phyloP scores from a whole-genome alignment of 2,888 invertebrate species.

The Xylocampa areola region DNA sequence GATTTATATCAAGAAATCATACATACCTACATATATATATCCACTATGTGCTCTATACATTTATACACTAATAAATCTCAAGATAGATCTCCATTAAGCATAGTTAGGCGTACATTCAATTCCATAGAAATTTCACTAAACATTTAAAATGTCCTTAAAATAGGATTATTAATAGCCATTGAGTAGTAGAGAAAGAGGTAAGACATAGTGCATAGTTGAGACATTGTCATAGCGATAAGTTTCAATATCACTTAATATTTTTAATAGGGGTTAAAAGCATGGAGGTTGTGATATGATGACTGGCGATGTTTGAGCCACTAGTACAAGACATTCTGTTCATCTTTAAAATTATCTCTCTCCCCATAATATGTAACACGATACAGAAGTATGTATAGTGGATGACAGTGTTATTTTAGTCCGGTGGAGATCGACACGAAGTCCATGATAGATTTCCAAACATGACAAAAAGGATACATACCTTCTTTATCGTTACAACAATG shows the following conservation, averaged over 20 bases:
- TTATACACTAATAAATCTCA: slow-evolving; percentile 15
- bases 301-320: no score
- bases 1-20: slow-evolving; percentile 17
- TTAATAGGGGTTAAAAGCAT: no score
- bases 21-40: slow-evolving; percentile 12
- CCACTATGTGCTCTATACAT: slow-evolving; percentile 43
- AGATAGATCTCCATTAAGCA: slow-evolving; percentile 40
- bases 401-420: no score
- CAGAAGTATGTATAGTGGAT: no score
- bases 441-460: no score
- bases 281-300: no score
- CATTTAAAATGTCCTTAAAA: slow-evolving; percentile 50
- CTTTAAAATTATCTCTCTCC: no score
- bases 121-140: slow-evolving; percentile 38
- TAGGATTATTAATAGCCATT: slow-evolving; percentile 20
- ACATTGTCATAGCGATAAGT: not conserved
- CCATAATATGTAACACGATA: no score
- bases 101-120: slow-evolving; percentile 53
- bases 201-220: not conserved
- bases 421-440: no score
- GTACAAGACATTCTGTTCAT: no score
- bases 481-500: not conserved
- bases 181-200: slow-evolving; percentile 15
- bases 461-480: no score
- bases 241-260: no score